A percentile compares a stretch with the other conserved stretches of the same genome.
phyloP scores from a whole-genome alignment of 2,888 invertebrate species.

The Dioctria linearis region DNA sequence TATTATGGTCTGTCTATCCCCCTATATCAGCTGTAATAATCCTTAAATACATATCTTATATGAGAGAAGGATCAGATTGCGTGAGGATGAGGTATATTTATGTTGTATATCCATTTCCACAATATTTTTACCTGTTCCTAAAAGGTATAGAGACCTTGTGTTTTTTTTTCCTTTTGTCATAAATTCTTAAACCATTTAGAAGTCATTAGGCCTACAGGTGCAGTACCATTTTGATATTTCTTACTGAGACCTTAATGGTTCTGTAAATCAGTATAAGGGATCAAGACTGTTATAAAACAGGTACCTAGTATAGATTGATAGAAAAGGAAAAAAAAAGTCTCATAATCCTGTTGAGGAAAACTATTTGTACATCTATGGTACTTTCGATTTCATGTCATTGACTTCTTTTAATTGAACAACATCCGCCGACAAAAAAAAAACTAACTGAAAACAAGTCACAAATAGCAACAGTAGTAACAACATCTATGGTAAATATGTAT shows the following conservation, averaged over 20 bases:
- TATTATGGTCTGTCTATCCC: background rate
- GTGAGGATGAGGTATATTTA: background rate
- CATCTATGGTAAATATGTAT: conserved; percentile 1
- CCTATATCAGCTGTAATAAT: conserved; percentile 12
- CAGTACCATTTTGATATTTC: conserved; percentile 48
- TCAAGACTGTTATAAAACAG: background rate
- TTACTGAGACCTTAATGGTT: background rate
- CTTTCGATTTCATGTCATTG: conserved; percentile 59
- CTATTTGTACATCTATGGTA: conserved; percentile 11
- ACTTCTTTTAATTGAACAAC: conserved; percentile 51
- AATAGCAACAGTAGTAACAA: conserved; percentile 2
- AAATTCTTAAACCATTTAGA: conserved; percentile 22
- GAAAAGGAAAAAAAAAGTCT: conserved; percentile 2
- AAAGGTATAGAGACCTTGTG: background rate
- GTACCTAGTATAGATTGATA: background rate
- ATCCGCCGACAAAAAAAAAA: conserved; percentile 45
- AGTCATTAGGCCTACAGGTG: conserved; percentile 52
- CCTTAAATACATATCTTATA: conserved; percentile 2
- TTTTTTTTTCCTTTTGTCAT: conserved; percentile 9
- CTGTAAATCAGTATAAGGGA: background rate
- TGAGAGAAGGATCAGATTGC: conserved; percentile 19
- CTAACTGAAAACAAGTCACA: conserved; percentile 43
- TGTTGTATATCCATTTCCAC: background rate
- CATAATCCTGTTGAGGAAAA: background rate
- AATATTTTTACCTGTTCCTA: conserved; percentile 22